Conservation (phyloP, 2,113 vertebrate species). For the Cavia aperea region DNA sequence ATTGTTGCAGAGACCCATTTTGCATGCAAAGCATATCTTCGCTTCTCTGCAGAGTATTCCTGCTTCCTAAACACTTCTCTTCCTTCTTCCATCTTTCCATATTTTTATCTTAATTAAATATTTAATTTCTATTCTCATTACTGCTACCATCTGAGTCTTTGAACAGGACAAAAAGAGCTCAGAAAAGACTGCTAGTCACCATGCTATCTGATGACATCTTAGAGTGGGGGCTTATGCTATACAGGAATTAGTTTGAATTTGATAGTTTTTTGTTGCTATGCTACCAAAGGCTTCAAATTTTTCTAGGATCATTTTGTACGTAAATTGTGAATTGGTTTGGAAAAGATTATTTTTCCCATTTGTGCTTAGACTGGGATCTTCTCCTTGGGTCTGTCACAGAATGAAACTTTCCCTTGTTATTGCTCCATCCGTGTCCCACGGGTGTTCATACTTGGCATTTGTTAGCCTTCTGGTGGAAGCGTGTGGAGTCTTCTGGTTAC, state of each 20-base stretch:
- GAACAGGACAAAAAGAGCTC: neutral
- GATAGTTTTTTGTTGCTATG: neutral
- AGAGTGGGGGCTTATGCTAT: neutral
- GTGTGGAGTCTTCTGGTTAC: neutral
- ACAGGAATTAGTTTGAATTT: neutral
- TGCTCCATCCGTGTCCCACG: neutral
- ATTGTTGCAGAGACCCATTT: neutral
- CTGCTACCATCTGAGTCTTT: neutral
- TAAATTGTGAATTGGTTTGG: neutral
- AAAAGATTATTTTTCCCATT: neutral
- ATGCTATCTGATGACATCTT: neutral
- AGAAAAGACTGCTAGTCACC: neutral
- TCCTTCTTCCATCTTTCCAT: neutral
- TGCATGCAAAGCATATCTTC: neutral
- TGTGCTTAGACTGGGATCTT: neutral
- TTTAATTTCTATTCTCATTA: neutral
- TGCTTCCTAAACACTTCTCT: neutral
- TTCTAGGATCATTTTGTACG: neutral
- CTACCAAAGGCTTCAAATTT: neutral
- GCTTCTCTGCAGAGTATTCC: neutral
- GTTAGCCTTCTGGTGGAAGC: neutral
- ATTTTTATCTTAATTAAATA: neutral
- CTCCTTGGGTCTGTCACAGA: neutral
- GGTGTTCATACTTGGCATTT: neutral
- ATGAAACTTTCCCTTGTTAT: neutral